These are phyloP conservation scores for Agonum fuliginosum DNA, from an alignment of 2,888 invertebrate genomes.

Conservation along the genomic window DNA sequence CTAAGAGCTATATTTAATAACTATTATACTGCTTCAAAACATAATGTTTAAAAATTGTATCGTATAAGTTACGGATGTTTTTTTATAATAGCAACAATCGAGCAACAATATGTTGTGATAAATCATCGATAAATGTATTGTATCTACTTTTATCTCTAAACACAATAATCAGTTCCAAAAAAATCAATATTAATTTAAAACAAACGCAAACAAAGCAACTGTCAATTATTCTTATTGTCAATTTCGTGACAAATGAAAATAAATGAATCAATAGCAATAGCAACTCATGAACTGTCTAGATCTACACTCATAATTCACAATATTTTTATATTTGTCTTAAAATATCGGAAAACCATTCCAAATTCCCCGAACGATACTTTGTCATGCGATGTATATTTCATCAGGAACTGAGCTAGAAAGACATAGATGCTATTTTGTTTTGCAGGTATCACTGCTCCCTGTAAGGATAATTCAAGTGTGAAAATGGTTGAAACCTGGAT, in stretches of 20 bases:
- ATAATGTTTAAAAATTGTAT: no score
- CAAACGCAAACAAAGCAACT: background rate
- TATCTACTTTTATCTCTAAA: background rate
- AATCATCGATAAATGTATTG: no score
- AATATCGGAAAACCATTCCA: conserved; percentile 30
- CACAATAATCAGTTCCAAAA: conserved; percentile 13
- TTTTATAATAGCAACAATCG: no score
- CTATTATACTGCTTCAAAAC: no score
- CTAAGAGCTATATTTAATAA: no score
- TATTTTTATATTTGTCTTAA: conserved; percentile 29
- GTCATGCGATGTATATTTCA: conserved; percentile 27
- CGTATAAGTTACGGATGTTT: no score
- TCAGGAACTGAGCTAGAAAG: conserved; percentile 2
- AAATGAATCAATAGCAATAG: conserved; percentile 13
- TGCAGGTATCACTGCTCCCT: conserved; percentile 4
- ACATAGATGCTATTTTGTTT: conserved; percentile 35
- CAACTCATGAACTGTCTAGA: background rate
- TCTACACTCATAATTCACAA: conserved; percentile 8
- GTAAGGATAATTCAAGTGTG: conserved; percentile 38
- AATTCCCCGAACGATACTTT: conserved; percentile 21
- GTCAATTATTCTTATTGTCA: background rate
- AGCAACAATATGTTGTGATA: no score
- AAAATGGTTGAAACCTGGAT: conserved; percentile 1
- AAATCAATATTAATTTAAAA: conserved; percentile 25
- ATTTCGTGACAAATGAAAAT: conserved; percentile 19